Base-by-base conservation (phyloP, 2,113 vertebrate genomes). In the Lepisosteus osseus region DNA sequence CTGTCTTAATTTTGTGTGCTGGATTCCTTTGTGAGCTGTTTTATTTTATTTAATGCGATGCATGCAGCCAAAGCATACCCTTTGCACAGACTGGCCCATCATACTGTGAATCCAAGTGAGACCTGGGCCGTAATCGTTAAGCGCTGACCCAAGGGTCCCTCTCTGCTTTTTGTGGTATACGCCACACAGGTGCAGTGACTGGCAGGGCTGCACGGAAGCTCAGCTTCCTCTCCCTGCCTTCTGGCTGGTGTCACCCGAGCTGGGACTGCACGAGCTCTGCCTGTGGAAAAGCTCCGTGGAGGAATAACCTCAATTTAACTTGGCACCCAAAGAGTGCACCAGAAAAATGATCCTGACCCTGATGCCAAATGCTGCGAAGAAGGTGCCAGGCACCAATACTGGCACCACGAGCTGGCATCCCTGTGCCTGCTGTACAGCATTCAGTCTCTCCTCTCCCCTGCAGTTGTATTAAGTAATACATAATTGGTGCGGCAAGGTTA, bases 161-260 rank as follows among this genome's bases (percentile, higher is more conserved):
- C 9, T 14, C 56, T 12, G 55, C n/a, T 11, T 73, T 71, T 73
- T 77, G 61, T 66, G 67, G 73, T 72, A 77, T 76, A 78, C 67
- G 69, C 56, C 64, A 69, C 66, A 70, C 45, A 67, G 55, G 75
- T 72, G 61, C 47, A 44, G 12, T 54, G 56, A 45, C 61, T 71
- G 42, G 68, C 51, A 45, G 71, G 45, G 67, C 44, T 6, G 12
- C 76, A 70, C 77, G 79, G 84, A 86, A 86, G 84, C 72, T 73
- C 61, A 65, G 67, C 74, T 86, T 88, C 82, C 83, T 77, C 75
- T 73, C 61, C 70, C 70, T 62, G 68, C 65, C 82, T 79, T 68
- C 63, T 66, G 69, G 47, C 54, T 61, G 40, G 41, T 54, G 63
- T 64, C 42, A 59, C 72, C 76, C 67, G 6, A 71, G 54, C 54